Evolutionary conservation across 2,113 vertebrate species (phyloP), one percentile per base, ranked within the genome.

Genomic region (Shinisaurus crocodilurus): DNA sequence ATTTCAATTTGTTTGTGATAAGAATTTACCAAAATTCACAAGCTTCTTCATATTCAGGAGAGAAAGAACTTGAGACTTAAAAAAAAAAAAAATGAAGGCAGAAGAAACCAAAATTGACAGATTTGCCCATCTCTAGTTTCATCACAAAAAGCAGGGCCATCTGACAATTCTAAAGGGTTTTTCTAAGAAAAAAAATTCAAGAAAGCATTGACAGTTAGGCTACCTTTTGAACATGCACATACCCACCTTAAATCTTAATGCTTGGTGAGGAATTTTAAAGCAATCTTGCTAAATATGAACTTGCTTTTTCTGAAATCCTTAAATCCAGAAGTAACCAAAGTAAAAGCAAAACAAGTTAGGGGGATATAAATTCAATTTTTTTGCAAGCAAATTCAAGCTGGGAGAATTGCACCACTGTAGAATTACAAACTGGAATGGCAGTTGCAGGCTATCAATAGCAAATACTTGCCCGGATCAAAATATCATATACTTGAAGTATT

Each of bases 341-440:
- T n/a, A 15, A 63, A 45, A 65, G 8, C 7, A 87, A 79, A 87
- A 23, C 29, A 65, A 79, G 67, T 48, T 67, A n/a, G 20, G 43
- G 67, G 48, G 27, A 48, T 34, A 67, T 63, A 37, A 9, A 48
- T 80, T 67, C 27, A n/a, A n/a, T 37, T 67, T n/a, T 67, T 67
- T 29, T 76, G 40, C 25, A 63, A 75, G n/a, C 23, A 60, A 57
- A 57, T 75, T 37, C 84, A 45, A 86, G 50, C n/a, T 20, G 7
- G 43, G 15, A 85, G 6, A 40, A 80, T 16, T 48, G 4, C 6
- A 37, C 23, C 12, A 86, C 34, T 80, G 65, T 57, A 69, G 20
- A 85, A 60, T 72, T 74, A 81, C 63, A 88, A 81, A 88, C 65
- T 54, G n/a, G 12, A 57, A 88, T 80, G 63, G 65, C 60, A 69